Conservation (phyloP, 2,797 vertebrate genomes). For the Gobio occitaniae region DNA sequence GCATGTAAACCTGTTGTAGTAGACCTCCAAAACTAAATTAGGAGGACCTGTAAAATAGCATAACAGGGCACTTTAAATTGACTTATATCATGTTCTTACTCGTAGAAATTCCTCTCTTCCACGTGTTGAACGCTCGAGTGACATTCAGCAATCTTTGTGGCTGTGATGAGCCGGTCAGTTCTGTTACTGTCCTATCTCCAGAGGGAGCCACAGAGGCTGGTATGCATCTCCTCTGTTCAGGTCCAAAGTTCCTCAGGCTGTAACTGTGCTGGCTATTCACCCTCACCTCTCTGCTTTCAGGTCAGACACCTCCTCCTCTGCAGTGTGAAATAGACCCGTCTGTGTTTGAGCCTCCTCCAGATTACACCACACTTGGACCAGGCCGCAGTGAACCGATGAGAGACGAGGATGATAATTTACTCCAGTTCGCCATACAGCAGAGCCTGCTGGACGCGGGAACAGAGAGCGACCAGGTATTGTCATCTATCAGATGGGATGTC, state of each 20-base stretch:
- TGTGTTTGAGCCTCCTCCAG: constrained; percentile 90
- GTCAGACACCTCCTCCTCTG: constrained; percentile 73
- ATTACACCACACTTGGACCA: constrained; percentile 89
- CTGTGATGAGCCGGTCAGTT: constrained; percentile 90
- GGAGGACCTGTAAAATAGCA: background rate
- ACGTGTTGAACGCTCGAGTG: constrained; percentile 94
- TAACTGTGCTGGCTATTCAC: background rate
- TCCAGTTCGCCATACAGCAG: constrained; percentile 97
- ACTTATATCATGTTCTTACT: background rate
- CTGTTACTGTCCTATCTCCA: constrained; percentile 80
- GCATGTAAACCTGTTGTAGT: background rate
- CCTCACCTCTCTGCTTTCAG: constrained; percentile 61
- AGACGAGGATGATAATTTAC: constrained; percentile 91
- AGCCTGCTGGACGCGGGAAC: constrained; percentile 92
- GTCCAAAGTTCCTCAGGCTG: background rate
- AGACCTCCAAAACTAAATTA: background rate
- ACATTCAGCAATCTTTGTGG: constrained; percentile 96
- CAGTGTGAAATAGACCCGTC: constrained; percentile 90
- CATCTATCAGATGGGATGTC: background rate
- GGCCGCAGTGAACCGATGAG: constrained; percentile 90
- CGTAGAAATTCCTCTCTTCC: constrained; percentile 93
- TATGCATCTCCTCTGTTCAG: constrained; percentile 52
- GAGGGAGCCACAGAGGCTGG: constrained; percentile 73
- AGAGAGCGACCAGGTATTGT: constrained; percentile 90
- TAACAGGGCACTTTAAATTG: background rate